Conservation (phyloP, 2,888 invertebrate species). For the Eudemis profundana region DNA sequence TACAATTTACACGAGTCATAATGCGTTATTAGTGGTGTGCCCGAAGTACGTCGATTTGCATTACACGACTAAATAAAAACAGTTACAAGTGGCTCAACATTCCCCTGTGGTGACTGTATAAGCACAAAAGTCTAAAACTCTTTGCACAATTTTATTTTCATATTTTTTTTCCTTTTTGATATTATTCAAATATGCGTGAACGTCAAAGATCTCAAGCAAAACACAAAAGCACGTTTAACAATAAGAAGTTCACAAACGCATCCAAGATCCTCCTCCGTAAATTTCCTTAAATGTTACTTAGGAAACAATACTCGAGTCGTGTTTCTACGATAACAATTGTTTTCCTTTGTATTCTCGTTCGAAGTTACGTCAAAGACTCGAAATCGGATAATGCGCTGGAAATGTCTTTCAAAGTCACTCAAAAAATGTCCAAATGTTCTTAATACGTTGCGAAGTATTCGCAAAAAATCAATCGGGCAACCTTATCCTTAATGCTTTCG, state of each 20-base stretch:
- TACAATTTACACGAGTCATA: too few relatives aligned
- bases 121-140: too few relatives aligned
- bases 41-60: too few relatives aligned
- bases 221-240: not conserved
- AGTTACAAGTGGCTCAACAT: too few relatives aligned
- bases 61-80: too few relatives aligned
- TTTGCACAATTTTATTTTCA: too few relatives aligned
- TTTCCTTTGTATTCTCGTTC: not conserved
- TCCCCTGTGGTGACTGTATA: too few relatives aligned
- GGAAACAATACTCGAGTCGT: not conserved
- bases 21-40: too few relatives aligned
- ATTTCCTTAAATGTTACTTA: not conserved
- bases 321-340: not conserved
- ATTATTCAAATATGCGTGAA: too few relatives aligned
- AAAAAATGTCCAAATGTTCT: not conserved
- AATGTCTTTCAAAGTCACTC: not conserved
- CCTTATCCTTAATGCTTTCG: not conserved
- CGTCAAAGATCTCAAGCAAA: too few relatives aligned
- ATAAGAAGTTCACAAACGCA: not conserved
- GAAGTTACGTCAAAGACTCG: not conserved
- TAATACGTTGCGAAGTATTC: not conserved
- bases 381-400: not conserved
- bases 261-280: too few relatives aligned
- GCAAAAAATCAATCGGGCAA: constrained; percentile 4
- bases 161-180: too few relatives aligned